Evolutionary conservation across 1,140 invertebrate species (phyloP), one percentile per base, ranked within the genome.

Genomic region (Anastrepha obliqua): DNA sequence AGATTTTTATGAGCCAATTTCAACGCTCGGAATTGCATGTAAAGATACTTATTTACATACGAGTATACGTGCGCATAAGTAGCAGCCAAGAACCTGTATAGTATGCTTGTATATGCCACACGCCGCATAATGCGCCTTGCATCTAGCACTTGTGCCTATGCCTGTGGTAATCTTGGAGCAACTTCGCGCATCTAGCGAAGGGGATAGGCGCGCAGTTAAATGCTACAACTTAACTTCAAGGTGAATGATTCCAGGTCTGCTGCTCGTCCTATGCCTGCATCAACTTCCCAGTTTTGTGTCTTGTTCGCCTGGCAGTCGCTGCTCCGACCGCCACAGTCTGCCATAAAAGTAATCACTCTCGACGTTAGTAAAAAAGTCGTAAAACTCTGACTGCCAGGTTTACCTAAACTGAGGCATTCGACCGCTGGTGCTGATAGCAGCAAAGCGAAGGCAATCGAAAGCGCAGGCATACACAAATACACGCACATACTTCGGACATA

Each of bases 201-300:
- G 42, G 44, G 13, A 7, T 20, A 0, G 11, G 39, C 65, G 3
- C 47, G 42, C 44, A 74, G 70, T 74, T 74, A 74, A 74, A 74
- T 81, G 20, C 47, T 55, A 58, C 74, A 81, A 81, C 47, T 81
- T 55, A 81, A 81, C 74, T 81, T 81, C 74, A 81, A 81, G 74
- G 74, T 81, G 47, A 81, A 81, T 55, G 74, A 81, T 81, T 81
- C 11, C 74, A 29, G 74, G 9, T 8, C n/a, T 13, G 55, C 74
- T 39, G 5, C 20, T 0, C 67, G 13, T 6, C 42, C 47, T 15
- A 20, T 55, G 47, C 74, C 11, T 55, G 20, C 42, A 81, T 55
- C 47, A n/a, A 81, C 47, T 81, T 81, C 20, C 17, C 47, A 6
- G n/a, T 20, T 11, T 29, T 3, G 17, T 55, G 17, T 9, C 44